Evolutionary conservation across 2,888 invertebrate genomes (phyloP).

Genomic region (Linhomoeus sp.): DNA sequence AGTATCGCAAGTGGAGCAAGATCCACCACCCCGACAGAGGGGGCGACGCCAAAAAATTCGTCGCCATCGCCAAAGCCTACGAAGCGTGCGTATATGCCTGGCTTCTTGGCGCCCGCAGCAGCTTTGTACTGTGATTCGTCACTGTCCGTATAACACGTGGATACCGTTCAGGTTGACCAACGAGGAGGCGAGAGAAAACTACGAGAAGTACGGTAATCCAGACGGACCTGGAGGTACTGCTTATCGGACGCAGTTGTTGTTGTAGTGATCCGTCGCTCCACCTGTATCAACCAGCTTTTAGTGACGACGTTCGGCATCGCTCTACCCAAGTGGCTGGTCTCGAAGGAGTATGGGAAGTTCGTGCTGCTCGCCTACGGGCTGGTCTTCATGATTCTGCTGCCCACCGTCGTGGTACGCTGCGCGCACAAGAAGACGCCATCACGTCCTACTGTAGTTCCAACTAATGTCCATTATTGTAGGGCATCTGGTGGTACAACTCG

Average conservation of each 20-base stretch:
- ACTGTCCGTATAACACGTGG: too few species aligned
- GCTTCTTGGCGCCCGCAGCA: too few species aligned
- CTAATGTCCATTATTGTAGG: conserved; percentile 31
- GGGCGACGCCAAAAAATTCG: conserved; percentile 87
- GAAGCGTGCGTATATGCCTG: conserved; percentile 30
- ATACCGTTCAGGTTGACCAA: conserved; percentile 49
- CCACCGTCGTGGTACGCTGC: conserved; percentile 39
- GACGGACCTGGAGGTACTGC: conserved; percentile 67
- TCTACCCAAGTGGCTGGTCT: conserved; percentile 96
- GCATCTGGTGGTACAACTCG: conserved; percentile 97
- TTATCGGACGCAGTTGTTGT: neutral
- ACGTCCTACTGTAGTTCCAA: too few species aligned
- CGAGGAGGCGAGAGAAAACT: conserved; percentile 86
- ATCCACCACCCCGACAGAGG: conserved; percentile 64
- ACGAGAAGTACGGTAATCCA: conserved; percentile 97
- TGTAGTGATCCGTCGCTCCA: neutral
- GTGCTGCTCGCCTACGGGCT: conserved; percentile 74
- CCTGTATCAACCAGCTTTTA: conserved; percentile 20
- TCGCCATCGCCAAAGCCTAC: conserved; percentile 79
- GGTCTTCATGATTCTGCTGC: conserved; percentile 87
- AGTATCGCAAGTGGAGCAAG: conserved; percentile 76
- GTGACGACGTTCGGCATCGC: conserved; percentile 99
- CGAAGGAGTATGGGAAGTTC: conserved; percentile 96
- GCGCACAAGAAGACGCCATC: too few species aligned
- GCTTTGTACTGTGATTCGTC: too few species aligned